phyloP scores from a whole-genome alignment of 1,140 invertebrate genomes.

The Calycopis cecrops region DNA sequence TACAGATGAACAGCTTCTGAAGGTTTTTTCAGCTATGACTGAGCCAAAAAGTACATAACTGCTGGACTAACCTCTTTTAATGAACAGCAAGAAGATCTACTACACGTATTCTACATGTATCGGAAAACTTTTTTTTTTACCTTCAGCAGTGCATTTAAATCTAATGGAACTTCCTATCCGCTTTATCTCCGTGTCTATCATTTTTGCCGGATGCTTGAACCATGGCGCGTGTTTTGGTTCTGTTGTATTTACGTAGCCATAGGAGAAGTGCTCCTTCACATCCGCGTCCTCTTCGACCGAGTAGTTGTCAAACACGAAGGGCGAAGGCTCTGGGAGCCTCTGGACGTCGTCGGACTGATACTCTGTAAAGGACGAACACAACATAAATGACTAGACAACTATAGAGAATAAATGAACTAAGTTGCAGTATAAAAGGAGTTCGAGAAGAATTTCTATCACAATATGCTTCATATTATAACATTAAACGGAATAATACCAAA shows the following conservation, averaged over 20 bases:
- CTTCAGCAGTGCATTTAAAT: slow-evolving; percentile 58
- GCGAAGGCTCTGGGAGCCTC: slow-evolving; percentile 1
- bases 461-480: too few species aligned
- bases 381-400: neutral
- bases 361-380: slow-evolving; percentile 38
- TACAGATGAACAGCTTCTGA: too few species aligned
- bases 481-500: too few species aligned
- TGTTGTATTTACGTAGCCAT: slow-evolving; percentile 41
- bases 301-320: neutral
- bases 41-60: too few species aligned
- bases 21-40: too few species aligned
- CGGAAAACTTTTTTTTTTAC: slow-evolving; percentile 28
- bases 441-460: too few species aligned
- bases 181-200: slow-evolving; percentile 47
- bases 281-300: slow-evolving; percentile 34
- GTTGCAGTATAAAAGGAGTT: too few species aligned
- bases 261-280: slow-evolving; percentile 41
- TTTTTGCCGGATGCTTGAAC: slow-evolving; percentile 54
- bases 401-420: too few species aligned
- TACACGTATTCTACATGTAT: too few species aligned
- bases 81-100: too few species aligned
- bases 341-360: slow-evolving; percentile 59
- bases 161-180: slow-evolving; percentile 49
- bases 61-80: too few species aligned
- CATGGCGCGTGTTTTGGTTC: slow-evolving; percentile 39